phyloP scores from a whole-genome alignment of 2,113 vertebrate species.

The Apus apus region DNA sequence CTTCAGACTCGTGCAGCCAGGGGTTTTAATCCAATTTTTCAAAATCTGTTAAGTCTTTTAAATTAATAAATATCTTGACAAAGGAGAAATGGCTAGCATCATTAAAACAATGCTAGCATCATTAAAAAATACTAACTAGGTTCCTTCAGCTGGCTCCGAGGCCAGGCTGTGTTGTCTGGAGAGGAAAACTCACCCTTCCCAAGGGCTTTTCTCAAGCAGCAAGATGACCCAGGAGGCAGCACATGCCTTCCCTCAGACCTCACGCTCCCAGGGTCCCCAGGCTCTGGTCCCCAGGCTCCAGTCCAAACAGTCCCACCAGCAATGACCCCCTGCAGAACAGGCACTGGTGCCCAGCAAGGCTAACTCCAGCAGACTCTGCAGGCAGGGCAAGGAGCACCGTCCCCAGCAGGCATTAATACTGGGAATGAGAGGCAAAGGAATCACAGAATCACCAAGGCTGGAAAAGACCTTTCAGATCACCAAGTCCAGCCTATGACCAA shows the following conservation, averaged over 20 bases:
- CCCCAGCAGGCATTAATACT: background rate
- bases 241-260: accelerated
- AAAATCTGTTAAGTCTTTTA: background rate
- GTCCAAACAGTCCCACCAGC: background rate
- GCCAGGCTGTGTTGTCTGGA: background rate
- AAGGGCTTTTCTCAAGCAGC: background rate
- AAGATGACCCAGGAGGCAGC: background rate
- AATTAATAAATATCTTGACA: background rate
- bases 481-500: too few species aligned
- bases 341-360: accelerated
- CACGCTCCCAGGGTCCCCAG: background rate
- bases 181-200: background rate
- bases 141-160: background rate
- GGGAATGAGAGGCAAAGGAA: background rate
- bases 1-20: background rate
- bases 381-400: background rate
- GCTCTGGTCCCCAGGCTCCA: background rate
- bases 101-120: background rate
- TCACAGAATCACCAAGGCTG: too few species aligned
- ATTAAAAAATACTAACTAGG: background rate
- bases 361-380: background rate
- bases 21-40: background rate
- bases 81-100: background rate
- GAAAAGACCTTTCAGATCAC: too few species aligned
- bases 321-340: accelerated